Conservation (phyloP, 2,797 vertebrate species). For the Danio tinwini region DNA sequence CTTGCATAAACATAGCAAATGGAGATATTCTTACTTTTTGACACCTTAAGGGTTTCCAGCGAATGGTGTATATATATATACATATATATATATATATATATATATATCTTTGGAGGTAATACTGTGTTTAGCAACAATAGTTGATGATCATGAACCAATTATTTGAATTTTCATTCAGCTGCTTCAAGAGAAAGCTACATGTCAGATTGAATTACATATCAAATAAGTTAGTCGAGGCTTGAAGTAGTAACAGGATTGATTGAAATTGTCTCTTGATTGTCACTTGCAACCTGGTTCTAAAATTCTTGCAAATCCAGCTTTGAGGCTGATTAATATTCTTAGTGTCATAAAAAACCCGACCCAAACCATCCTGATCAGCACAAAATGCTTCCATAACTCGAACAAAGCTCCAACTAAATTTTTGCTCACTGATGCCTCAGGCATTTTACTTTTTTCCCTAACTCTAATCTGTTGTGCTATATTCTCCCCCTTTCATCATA, state of each 20-base stretch:
- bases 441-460: not conserved
- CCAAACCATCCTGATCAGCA: conserved; percentile 50
- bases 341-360: conserved; percentile 7
- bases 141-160: conserved; percentile 1
- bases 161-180: conserved; percentile 16
- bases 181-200: not conserved
- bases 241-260: too few relatives aligned
- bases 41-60: too few relatives aligned
- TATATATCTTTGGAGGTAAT: too few relatives aligned
- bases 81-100: too few relatives aligned
- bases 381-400: conserved; percentile 47
- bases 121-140: too few relatives aligned
- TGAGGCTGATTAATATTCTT: conserved; percentile 44
- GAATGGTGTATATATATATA: too few relatives aligned
- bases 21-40: too few relatives aligned
- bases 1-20: too few relatives aligned
- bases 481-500: not conserved
- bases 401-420: conserved; percentile 21
- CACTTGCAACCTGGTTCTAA: conserved; percentile 44
- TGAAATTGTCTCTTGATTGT: too few relatives aligned
- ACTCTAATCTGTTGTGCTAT: not conserved
- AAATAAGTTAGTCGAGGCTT: too few relatives aligned
- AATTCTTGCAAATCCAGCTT: conserved; percentile 47
- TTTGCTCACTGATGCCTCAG: conserved; percentile 11
- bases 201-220: too few relatives aligned